phyloP scores from a whole-genome alignment of 2,888 invertebrate species.

The Caradrina clavipalpis region DNA sequence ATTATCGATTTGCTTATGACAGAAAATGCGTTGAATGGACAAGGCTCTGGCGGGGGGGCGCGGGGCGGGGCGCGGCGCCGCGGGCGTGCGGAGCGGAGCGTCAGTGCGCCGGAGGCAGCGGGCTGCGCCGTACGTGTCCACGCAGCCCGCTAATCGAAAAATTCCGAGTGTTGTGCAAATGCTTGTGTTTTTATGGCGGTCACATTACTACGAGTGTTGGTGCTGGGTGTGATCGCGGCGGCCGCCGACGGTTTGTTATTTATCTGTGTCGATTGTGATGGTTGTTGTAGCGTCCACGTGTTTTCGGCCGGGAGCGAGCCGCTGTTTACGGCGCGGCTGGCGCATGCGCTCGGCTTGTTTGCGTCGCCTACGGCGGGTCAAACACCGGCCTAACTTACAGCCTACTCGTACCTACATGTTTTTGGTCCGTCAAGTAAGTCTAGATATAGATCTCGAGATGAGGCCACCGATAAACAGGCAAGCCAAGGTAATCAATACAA shows the following conservation, averaged over 20 bases:
- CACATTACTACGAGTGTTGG: constrained; percentile 93
- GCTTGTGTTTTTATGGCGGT: constrained; percentile 95
- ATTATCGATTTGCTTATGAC: constrained; percentile 91
- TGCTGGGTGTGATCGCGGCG: constrained; percentile 89
- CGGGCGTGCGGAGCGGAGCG: constrained; percentile 67
- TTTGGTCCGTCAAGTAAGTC: constrained; percentile 82
- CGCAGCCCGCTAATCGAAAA: constrained; percentile 88
- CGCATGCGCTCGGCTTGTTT: constrained; percentile 88
- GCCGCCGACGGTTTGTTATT: constrained; percentile 86
- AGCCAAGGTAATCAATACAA: constrained; percentile 65
- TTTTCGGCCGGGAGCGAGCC: constrained; percentile 77
- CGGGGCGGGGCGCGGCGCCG: constrained; percentile 59
- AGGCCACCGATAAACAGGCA: constrained; percentile 64
- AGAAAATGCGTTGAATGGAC: constrained; percentile 90
- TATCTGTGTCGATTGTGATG: constrained; percentile 69
- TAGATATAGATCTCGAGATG: constrained; percentile 79
- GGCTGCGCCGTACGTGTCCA: constrained; percentile 82
- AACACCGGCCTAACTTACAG: constrained; percentile 88
- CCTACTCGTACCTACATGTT: constrained; percentile 79
- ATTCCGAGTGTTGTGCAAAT: constrained; percentile 92
- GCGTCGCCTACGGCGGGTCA: constrained; percentile 84
- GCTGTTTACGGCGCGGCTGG: constrained; percentile 86
- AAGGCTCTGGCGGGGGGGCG: constrained; percentile 73
- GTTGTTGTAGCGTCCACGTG: constrained; percentile 79
- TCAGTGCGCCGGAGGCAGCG: constrained; percentile 85